Evolutionary conservation across 2,888 invertebrate genomes (phyloP).

Genomic region (Perizoma affinitatum): DNA sequence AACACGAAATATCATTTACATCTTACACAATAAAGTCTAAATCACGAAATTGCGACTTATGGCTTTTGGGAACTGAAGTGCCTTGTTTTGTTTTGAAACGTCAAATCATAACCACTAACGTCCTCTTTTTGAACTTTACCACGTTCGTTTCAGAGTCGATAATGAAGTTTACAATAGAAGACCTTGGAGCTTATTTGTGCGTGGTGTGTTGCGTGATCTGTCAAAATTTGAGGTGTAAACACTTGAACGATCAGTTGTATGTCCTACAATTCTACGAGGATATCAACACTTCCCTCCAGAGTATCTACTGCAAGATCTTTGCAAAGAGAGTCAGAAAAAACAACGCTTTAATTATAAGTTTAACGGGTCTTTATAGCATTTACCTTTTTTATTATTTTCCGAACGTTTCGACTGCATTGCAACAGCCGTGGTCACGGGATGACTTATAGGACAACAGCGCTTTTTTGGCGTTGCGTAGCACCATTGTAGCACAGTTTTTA

Average conservation of each 20-base stretch:
- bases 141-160: background rate
- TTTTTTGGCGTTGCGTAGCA: background rate
- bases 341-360: too few species aligned
- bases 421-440: too few species aligned
- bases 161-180: slow-evolving; percentile 17
- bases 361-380: too few species aligned
- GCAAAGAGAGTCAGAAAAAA: too few species aligned
- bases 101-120: slow-evolving; percentile 5
- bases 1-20: slow-evolving; percentile 35
- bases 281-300: too few species aligned
- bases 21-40: slow-evolving; percentile 11
- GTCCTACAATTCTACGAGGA: too few species aligned
- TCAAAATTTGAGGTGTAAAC: slow-evolving; percentile 76
- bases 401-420: too few species aligned
- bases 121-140: slow-evolving; percentile 32
- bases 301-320: too few species aligned
- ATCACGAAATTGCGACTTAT: background rate
- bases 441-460: too few species aligned
- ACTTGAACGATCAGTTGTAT: slow-evolving; percentile 38
- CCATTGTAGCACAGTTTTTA: background rate
- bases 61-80: slow-evolving; percentile 2
- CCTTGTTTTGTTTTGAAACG: slow-evolving; percentile 27
- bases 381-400: too few species aligned
- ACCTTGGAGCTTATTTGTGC: slow-evolving; percentile 28
- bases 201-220: slow-evolving; percentile 59